These are phyloP conservation scores for Coracias cyanogaster DNA, from an alignment of 2,797 vertebrate genomes.

Conservation along the genomic window DNA sequence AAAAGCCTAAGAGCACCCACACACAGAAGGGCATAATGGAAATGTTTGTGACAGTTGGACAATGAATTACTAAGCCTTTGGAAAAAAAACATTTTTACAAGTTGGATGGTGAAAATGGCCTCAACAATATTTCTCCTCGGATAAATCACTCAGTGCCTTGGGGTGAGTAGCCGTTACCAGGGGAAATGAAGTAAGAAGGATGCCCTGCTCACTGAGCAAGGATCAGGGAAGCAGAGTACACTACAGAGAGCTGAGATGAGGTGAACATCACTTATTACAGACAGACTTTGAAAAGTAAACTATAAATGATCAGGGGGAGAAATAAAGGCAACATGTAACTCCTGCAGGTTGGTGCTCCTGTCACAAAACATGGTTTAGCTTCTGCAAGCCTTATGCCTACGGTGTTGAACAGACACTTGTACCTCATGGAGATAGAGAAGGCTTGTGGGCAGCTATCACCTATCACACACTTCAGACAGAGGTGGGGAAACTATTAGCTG, in stretches of 20 bases:
- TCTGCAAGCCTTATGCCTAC: background rate
- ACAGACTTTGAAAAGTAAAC: background rate
- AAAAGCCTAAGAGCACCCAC: background rate
- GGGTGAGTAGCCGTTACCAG: background rate
- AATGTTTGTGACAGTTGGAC: background rate
- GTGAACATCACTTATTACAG: background rate
- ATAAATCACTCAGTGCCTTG: background rate
- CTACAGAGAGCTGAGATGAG: background rate
- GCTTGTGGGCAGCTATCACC: background rate
- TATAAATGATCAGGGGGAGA: background rate
- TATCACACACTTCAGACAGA: background rate
- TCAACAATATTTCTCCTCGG: background rate
- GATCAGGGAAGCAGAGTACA: fast-evolving
- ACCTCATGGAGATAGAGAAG: background rate
- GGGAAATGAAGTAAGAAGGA: background rate
- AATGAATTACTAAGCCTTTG: background rate
- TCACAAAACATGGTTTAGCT: background rate
- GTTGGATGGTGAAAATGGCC: background rate
- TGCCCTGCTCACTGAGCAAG: background rate
- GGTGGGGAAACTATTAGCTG: background rate
- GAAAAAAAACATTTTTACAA: background rate
- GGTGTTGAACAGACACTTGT: background rate
- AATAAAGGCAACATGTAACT: background rate
- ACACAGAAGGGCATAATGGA: background rate
- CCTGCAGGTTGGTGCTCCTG: background rate